Evolutionary conservation across 2,888 invertebrate species (phyloP).

Genomic region (Agapostemon virescens): DNA sequence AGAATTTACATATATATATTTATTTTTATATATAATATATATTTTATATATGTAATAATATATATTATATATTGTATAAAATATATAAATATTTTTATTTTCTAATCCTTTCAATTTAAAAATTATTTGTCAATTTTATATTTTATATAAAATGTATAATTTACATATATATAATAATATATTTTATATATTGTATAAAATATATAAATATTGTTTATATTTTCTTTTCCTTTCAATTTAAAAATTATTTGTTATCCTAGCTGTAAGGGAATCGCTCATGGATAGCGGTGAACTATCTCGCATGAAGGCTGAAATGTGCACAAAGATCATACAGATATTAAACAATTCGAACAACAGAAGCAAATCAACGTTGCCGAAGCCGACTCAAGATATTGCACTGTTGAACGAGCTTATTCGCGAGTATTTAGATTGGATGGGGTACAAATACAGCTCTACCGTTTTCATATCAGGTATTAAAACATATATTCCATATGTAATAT

Average conservation of each 20-base stretch:
- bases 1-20: background rate
- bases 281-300: constrained; percentile 74
- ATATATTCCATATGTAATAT: background rate
- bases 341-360: constrained; percentile 70
- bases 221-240: too few relatives aligned
- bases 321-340: constrained; percentile 76
- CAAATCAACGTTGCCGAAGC: constrained; percentile 67
- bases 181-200: too few relatives aligned
- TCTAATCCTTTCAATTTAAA: too few relatives aligned
- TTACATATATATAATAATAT: too few relatives aligned
- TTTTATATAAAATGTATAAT: too few relatives aligned
- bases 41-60: too few relatives aligned
- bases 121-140: too few relatives aligned
- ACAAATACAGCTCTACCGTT: constrained; percentile 84
- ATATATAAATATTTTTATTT: too few relatives aligned
- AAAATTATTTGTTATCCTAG: constrained; percentile 55
- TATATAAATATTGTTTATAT: too few relatives aligned
- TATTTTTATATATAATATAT: too few relatives aligned
- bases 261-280: constrained; percentile 77
- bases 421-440: constrained; percentile 87
- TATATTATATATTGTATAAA: too few relatives aligned
- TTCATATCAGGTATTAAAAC: constrained; percentile 81
- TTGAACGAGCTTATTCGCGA: constrained; percentile 86
- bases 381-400: constrained; percentile 78
- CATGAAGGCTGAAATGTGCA: constrained; percentile 77